These are phyloP conservation scores for Cecropterus lyciades DNA, from an alignment of 1,140 invertebrate genomes.

Conservation along the genomic window DNA sequence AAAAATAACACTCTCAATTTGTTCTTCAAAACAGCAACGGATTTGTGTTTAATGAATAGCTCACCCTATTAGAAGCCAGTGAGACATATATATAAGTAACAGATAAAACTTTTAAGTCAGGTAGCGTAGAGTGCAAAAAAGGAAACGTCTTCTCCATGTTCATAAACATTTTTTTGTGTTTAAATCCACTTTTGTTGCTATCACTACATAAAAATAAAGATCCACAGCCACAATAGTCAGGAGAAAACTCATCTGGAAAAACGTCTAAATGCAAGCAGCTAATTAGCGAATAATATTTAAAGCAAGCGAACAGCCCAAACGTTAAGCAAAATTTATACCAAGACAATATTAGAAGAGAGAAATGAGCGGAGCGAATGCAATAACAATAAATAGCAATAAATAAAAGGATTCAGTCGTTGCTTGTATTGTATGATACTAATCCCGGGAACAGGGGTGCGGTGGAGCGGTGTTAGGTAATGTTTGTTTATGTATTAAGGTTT, in stretches of 20 bases:
- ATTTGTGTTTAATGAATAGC: too few species aligned
- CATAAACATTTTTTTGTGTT: too few species aligned
- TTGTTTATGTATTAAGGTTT: constrained; percentile 1
- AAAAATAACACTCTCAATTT: too few species aligned
- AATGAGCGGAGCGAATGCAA: constrained; percentile 80
- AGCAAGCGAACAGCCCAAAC: constrained; percentile 63
- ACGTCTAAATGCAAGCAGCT: constrained; percentile 47
- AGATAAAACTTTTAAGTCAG: too few species aligned
- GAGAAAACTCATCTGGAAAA: constrained; percentile 52
- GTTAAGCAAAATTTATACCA: constrained; percentile 78
- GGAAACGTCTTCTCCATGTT: too few species aligned
- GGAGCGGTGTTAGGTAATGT: constrained; percentile 49
- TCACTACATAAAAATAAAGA: too few species aligned
- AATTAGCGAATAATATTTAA: constrained; percentile 78
- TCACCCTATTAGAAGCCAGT: too few species aligned
- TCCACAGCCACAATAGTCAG: too few species aligned
- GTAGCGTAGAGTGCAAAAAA: too few species aligned
- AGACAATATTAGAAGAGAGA: constrained; percentile 81
- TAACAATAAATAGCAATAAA: constrained; percentile 85
- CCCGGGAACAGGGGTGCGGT: constrained; percentile 51
- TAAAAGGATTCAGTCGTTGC: constrained; percentile 84
- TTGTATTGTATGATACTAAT: constrained; percentile 84
- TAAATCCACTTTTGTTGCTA: too few species aligned
- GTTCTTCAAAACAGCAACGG: too few species aligned
- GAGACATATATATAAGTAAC: too few species aligned